Conservation (phyloP, 2,888 invertebrate species). For the Cosmorhoe ocellata region DNA sequence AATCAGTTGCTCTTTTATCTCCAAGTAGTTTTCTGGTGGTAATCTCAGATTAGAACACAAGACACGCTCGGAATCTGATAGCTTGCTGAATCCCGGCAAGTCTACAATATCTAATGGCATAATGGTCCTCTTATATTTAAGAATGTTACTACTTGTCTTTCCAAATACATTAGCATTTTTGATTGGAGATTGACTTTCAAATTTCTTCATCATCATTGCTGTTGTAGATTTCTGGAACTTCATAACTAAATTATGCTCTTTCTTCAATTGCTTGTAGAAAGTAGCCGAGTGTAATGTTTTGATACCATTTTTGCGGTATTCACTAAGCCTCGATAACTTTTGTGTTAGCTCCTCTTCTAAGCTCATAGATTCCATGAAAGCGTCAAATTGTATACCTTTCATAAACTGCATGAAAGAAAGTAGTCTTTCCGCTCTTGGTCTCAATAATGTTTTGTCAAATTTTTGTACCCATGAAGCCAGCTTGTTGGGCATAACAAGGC, state of each 20-base stretch:
- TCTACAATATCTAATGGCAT: constrained; percentile 85
- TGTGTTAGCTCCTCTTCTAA: constrained; percentile 86
- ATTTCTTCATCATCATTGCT: constrained; percentile 61
- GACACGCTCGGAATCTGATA: constrained; percentile 87
- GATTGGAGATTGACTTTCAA: constrained; percentile 58
- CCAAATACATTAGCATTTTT: constrained; percentile 48
- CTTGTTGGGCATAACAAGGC: constrained; percentile 89
- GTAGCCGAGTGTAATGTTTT: constrained; percentile 83
- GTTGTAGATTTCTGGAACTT: constrained; percentile 72
- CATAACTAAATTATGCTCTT: constrained; percentile 80
- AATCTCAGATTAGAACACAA: constrained; percentile 90
- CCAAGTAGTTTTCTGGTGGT: constrained; percentile 89
- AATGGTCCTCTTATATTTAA: constrained; percentile 61
- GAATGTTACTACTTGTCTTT: constrained; percentile 44
- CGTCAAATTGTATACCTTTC: constrained; percentile 87
- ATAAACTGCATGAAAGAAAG: constrained; percentile 90
- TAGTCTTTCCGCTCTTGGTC: constrained; percentile 83
- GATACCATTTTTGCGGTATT: constrained; percentile 88
- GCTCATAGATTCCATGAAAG: constrained; percentile 88
- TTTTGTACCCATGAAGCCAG: constrained; percentile 86
- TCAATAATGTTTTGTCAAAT: constrained; percentile 84
- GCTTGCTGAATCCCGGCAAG: constrained; percentile 89
- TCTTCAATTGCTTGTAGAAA: constrained; percentile 85
- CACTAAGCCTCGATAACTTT: constrained; percentile 82
- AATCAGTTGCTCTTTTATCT: constrained; percentile 88